Base-by-base conservation (phyloP, 2,797 vertebrate species). In the Xenentodon cancila region DNA sequence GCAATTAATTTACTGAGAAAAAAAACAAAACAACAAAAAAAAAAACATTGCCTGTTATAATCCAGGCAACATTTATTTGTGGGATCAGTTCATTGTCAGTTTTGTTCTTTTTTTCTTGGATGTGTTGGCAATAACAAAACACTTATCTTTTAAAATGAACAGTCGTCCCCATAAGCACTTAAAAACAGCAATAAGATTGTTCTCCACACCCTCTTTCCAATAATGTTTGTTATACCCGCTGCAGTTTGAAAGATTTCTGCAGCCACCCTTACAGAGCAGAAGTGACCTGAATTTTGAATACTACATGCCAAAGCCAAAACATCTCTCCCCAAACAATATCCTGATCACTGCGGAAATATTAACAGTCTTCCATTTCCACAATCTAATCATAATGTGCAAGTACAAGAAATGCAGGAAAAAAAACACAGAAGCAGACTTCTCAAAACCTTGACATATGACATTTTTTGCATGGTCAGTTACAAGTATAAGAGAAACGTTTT, bases 391-490 rank as follows among this genome's bases (percentile, higher is more conserved):
- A 21, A 4, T 40, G 27, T 32, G 32, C 21, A 52, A 47, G 49
- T 15, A 61, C 32, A 48, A 54, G 51, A 59, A 59, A 37, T 34
- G 59, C 52, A 67, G 21, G n/a, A n/a, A n/a, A n/a, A n/a, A 63
- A 16, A 42, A 72, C 79, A 70, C 32, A 53, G 53, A 18, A 32
- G 52, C 19, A 59, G 27, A 40, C 51, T 56, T 77, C 50, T 73
- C 53, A 56, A 60, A 62, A 70, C 70, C 53, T 50, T 70, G 66
- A 68, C 65, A 64, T 51, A 51, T 65, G 48, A 42, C 73, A 72
- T 52, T 68, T 56, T 70, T 43, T 74, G 50, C 61, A 46, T 66
- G 71, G 37, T 19, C 43, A 50, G 53, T 40, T 69, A 51, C 27
- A 47, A 60, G 22, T 22, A 42, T 53, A 27, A 40, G 30, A 16